A percentile compares a stretch with the other conserved stretches of the same genome.
Evolutionary conservation across 1,140 invertebrate genomes (phyloP).

Genomic region (Choristoneura fumiferana): DNA sequence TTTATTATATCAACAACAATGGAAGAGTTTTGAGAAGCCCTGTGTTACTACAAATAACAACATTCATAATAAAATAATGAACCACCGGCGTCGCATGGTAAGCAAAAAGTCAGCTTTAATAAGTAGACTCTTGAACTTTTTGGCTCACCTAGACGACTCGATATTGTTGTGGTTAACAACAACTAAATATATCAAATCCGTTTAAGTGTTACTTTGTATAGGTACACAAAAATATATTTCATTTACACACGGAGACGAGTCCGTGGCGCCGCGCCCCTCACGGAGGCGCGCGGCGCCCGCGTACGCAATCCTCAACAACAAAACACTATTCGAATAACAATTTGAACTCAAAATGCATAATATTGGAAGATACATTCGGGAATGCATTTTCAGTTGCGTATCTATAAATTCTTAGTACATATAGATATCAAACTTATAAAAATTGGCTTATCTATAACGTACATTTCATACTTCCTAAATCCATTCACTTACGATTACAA

Average conservation of each 20-base stretch:
- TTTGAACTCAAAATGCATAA: conserved; percentile 42
- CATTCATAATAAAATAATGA: conserved; percentile 32
- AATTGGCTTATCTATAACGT: conserved; percentile 55
- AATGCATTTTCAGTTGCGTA: conserved; percentile 57
- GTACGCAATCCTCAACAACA: no score
- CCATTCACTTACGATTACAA: conserved; percentile 28
- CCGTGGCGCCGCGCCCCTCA: neutral
- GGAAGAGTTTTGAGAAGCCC: conserved; percentile 68
- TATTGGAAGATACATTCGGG: conserved; percentile 59
- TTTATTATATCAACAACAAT: conserved; percentile 52
- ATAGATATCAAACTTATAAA: conserved; percentile 59
- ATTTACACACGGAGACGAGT: conserved; percentile 1
- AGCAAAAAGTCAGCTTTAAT: neutral
- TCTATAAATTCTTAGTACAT: conserved; percentile 34
- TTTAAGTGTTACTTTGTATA: conserved; percentile 3
- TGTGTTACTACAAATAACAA: conserved; percentile 37
- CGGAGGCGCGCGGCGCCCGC: conserved; percentile 14
- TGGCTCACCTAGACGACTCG: neutral
- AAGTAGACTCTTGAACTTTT: neutral
- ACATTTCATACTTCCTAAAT: conserved; percentile 32
- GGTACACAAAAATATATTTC: conserved; percentile 13
- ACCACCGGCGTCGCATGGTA: conserved; percentile 21
- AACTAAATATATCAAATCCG: neutral
- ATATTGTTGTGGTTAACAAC: neutral
- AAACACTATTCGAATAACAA: conserved; percentile 25